Conservation (phyloP, 2,888 invertebrate species). For the Drosophila seclusa region DNA sequence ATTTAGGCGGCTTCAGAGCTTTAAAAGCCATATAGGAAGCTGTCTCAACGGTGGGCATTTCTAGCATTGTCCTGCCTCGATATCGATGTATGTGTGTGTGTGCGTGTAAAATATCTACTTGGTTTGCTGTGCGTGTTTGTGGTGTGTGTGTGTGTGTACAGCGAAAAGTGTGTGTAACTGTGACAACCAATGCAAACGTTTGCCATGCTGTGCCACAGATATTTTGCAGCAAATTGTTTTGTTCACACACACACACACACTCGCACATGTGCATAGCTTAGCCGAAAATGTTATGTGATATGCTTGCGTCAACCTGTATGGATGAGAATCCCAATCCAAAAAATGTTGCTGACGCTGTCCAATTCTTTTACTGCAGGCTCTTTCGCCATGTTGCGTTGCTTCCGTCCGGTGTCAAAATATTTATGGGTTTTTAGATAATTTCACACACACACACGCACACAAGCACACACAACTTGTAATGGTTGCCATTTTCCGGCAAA, state of each 20-base stretch:
- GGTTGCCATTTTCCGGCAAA: slow-evolving; percentile 53
- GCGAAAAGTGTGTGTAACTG: slow-evolving; percentile 25
- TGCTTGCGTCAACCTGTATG: slow-evolving; percentile 45
- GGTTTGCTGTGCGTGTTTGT: not conserved
- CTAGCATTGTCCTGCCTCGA: slow-evolving; percentile 5
- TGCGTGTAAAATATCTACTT: not conserved
- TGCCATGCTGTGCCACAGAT: slow-evolving; percentile 31
- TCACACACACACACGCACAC: slow-evolving; percentile 13
- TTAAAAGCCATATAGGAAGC: slow-evolving; percentile 43
- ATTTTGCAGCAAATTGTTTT: slow-evolving; percentile 65
- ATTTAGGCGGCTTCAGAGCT: slow-evolving; percentile 53
- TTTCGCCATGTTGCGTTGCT: not conserved
- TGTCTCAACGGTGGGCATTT: slow-evolving; percentile 1
- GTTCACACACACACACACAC: slow-evolving; percentile 10
- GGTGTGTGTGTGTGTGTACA: slow-evolving; percentile 6
- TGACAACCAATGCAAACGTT: slow-evolving; percentile 54
- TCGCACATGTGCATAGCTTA: slow-evolving; percentile 24
- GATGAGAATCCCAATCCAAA: slow-evolving; percentile 37
- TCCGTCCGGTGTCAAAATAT: slow-evolving; percentile 62
- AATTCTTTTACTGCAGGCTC: slow-evolving; percentile 7
- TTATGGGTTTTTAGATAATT: slow-evolving; percentile 55
- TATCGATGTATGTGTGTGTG: not conserved
- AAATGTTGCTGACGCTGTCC: slow-evolving; percentile 62
- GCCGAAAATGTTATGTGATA: slow-evolving; percentile 24
- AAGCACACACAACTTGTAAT: not conserved